Evolutionary conservation across 1,140 invertebrate genomes (phyloP), one percentile per base, ranked within the genome.

Genomic region (Frieseomelitta varia): DNA sequence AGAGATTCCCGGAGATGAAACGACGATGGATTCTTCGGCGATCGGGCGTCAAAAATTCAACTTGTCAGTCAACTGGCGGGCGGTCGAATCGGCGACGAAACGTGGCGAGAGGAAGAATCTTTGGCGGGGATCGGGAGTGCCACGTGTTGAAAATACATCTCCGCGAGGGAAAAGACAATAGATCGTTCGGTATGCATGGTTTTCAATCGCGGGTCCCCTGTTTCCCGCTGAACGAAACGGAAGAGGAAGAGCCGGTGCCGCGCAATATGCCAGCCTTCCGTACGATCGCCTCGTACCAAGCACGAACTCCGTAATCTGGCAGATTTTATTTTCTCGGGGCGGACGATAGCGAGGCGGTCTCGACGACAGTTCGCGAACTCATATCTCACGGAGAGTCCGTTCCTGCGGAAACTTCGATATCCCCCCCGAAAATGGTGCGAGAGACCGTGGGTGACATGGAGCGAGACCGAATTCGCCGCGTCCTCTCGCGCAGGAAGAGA

Each of bases 371-470:
- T 90, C 84, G 78, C 86, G 71, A 90, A 90, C 84, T 90, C 86
- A 90, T 90, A 90, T 90, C 88, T 90, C 86, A 90, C 80, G 71
- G 78, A 75, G 67, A 75, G 89, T 82, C 83, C 82, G 81, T 86
- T 90, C 86, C 89, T 90, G 88, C 78, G 88, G 89, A 90, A 90
- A 90, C 88, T 88, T 88, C 86, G 86, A 90, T 89, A 88, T 88
- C 86, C 85, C 15, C 15, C 84, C 14, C 81, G 89, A 90, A 89
- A 90, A 87, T 82, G 76, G 83, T 47, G 58, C 78, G 83, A 63
- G 74, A 47, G 74, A 47, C 53, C 78, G 78, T 69, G 30, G 69
- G 65, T 65, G 81, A 84, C 55, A 79, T 58, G 63, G 73, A 76
- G 30, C 87, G 78, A 69, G 61, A 47, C 74, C 74, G 78, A 85